Conservation (phyloP, 2,888 invertebrate species). For the Cryptocephalus primarius region DNA sequence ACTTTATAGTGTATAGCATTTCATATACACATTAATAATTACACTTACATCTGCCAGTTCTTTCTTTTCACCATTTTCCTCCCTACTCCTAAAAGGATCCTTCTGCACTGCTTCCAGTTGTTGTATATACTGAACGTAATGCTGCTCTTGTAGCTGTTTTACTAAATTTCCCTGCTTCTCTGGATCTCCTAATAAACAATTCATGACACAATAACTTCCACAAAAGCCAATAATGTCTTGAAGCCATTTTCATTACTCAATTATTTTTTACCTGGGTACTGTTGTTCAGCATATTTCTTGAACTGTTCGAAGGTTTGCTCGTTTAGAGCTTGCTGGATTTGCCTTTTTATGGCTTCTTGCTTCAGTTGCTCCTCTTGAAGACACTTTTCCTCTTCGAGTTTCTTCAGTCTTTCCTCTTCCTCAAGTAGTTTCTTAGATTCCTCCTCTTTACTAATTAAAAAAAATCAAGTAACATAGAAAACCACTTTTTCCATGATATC, state of each 20-base stretch:
- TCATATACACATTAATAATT: not conserved
- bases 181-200: slow-evolving; percentile 44
- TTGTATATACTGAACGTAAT: slow-evolving; percentile 98
- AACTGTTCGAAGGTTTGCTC: slow-evolving; percentile 88
- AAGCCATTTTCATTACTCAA: not conserved
- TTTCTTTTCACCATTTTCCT: slow-evolving; percentile 15
- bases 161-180: slow-evolving; percentile 91
- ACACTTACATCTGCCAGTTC: not conserved
- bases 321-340: slow-evolving; percentile 93
- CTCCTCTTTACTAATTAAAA: slow-evolving; percentile 38
- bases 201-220: not conserved
- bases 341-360: slow-evolving; percentile 55
- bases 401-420: slow-evolving; percentile 48
- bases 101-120: slow-evolving; percentile 56
- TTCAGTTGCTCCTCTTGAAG: slow-evolving; percentile 50
- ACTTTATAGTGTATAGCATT: too few species aligned
- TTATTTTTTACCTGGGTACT: slow-evolving; percentile 51
- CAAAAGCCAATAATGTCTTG: not conserved
- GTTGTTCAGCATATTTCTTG: slow-evolving; percentile 85
- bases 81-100: slow-evolving; percentile 16
- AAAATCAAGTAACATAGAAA: not conserved
- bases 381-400: slow-evolving; percentile 53
- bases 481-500: too few species aligned
- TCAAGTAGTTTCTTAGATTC: slow-evolving; percentile 46
- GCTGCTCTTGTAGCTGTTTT: slow-evolving; percentile 92